Percentiles rank a stretch among this genome's conserved stretches.
phyloP scores from a whole-genome alignment of 2,113 vertebrate genomes.

The Catharus fuscescens region DNA sequence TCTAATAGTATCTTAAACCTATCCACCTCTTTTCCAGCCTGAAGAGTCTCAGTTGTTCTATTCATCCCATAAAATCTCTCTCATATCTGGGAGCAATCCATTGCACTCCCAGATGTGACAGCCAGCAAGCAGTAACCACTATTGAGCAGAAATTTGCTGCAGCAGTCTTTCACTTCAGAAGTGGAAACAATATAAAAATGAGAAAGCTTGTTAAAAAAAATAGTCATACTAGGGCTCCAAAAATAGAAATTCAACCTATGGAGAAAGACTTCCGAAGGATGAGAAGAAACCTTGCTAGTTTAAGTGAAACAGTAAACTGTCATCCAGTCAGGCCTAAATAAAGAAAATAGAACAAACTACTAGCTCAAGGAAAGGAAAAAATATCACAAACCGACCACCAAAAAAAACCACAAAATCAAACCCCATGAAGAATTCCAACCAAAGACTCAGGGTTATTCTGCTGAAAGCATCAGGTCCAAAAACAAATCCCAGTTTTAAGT shows the following conservation, averaged over 20 bases:
- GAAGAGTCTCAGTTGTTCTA: background rate
- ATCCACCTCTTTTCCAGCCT: background rate
- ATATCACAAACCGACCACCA: background rate
- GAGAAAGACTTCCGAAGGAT: background rate
- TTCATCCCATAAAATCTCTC: background rate
- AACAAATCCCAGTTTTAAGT: background rate
- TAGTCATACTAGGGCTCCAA: background rate
- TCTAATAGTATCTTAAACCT: background rate
- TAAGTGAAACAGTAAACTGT: background rate
- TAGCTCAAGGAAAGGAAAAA: background rate
- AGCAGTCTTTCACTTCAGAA: background rate
- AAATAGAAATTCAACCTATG: background rate
- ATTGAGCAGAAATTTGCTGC: background rate
- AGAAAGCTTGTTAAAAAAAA: background rate
- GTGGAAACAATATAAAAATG: background rate
- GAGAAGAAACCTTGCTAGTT: background rate
- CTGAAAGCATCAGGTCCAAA: background rate
- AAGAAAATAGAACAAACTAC: background rate
- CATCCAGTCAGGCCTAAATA: background rate
- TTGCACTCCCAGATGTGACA: background rate
- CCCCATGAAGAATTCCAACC: background rate
- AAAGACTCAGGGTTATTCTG: background rate
- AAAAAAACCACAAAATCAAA: background rate
- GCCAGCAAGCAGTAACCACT: background rate
- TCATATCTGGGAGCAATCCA: background rate